A percentile compares a stretch with the other conserved stretches of the same genome.
These are phyloP conservation scores for Ornithoptera alexandrae DNA, from an alignment of 2,888 invertebrate species.

Conservation along the genomic window DNA sequence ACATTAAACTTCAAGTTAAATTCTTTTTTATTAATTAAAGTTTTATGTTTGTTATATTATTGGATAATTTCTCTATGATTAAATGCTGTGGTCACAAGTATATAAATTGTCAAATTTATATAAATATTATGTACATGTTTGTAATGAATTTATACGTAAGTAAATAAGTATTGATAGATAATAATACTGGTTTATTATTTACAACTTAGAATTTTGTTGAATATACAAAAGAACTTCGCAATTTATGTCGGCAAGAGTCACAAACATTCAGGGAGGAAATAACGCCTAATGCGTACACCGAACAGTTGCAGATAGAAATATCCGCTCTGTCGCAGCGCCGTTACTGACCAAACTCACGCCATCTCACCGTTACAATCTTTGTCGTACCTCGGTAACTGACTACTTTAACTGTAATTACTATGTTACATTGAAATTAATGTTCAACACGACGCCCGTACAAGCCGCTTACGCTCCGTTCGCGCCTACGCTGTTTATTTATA, in stretches of 20 bases:
- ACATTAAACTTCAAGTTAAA: too few species aligned
- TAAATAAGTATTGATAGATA: neutral
- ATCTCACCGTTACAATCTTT: constrained; percentile 26
- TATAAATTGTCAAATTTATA: too few species aligned
- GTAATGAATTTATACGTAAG: neutral
- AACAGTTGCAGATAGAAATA: constrained; percentile 25
- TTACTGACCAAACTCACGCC: constrained; percentile 26
- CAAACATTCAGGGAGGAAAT: constrained; percentile 26
- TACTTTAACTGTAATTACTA: constrained; percentile 38
- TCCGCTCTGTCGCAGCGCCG: constrained; percentile 25
- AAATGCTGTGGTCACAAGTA: too few species aligned
- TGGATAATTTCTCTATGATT: too few species aligned
- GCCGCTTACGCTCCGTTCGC: constrained; percentile 40
- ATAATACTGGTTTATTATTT: neutral
- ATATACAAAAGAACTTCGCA: neutral
- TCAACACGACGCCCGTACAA: constrained; percentile 31
- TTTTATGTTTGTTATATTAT: too few species aligned
- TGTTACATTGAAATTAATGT: constrained; percentile 38
- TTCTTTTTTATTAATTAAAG: too few species aligned
- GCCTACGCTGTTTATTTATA: constrained; percentile 43
- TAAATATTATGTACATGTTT: too few species aligned
- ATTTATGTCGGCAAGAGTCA: constrained; percentile 5
- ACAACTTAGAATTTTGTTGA: neutral
- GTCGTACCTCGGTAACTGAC: constrained; percentile 28
- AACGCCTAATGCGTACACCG: constrained; percentile 22